Evolutionary conservation across 2,797 vertebrate genomes (phyloP), one percentile per base, ranked within the genome.

Genomic region (Momotus momota): DNA sequence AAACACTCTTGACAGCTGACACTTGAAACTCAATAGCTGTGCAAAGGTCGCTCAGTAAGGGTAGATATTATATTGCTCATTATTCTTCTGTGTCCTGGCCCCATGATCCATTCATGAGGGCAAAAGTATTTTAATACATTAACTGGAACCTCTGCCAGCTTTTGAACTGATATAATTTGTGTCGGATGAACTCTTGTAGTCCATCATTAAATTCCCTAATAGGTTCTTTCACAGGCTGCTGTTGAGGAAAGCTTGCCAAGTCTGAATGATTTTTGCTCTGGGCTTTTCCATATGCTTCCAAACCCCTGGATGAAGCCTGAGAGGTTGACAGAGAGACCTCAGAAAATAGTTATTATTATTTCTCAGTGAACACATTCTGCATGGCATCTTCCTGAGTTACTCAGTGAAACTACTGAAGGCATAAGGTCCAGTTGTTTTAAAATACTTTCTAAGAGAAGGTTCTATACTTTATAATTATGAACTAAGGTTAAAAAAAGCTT

Each of bases 151-250:
- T 85, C 67, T 89, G 84, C 64, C 81, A 91, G 41, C 25, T 80
- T 94, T 96, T 82, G 49, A 49, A 92, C 78, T 88, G 84, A 73
- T 95, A 61, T 52, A 90, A 92, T 96, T 90, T 95, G 88, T 93
- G 86, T 65, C 49, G 2, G 4, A 74, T 94, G 92, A 92, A 87
- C 86, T 80, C 88, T 87, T 89, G 72, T 73, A 94, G 88, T 74
- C 81, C 45, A 64, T 95, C 67, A 61, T 80, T 92, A 89, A 87
- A 91, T 92, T 89, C 60, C 26, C 3, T 87, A 71, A 92, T 81
- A 90, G 45, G 61, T 88, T 85, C 60, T 92, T 96, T 85, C 75
- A 71, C 64, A 85, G 38, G 41, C 81, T 94, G 48, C 46, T 64
- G 51, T 89, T 82, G 71, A 73, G 72, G 27, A 81, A 94, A 85